Evolutionary conservation across 2,113 vertebrate genomes (phyloP), one percentile per base, ranked within the genome.

Genomic region (Microcebus jonahi): DNA sequence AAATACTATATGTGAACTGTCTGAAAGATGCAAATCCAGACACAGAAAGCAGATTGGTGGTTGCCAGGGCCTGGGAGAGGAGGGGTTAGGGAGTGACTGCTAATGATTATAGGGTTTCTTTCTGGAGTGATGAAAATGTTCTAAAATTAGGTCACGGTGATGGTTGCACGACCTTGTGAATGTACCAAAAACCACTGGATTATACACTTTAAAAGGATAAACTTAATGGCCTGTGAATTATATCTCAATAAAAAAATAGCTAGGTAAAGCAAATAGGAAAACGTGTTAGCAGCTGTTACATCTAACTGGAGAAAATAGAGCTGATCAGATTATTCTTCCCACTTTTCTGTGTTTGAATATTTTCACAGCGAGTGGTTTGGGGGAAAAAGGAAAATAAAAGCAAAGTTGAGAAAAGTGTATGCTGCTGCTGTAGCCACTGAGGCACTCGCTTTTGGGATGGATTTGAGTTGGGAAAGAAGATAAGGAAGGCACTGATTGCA

Each of bases 351-450:
- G 45, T 82, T 71, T 42, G 36, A 57, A 2, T 83, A 3, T 84
- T 88, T 85, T 79, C 9, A 13, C 3, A 50, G 7, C 29, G 29
- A 88, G 65, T 50, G 34, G 15, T 15, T n/a, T 1, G 6, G 73
- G 39, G 13, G 6, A 6, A 31, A 23, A 36, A 55, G 8, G 34
- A 42, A 39, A 93, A 17, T 10, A n/a, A 75, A 3, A 27, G 18
- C n/a, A 70, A 86, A 48, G 6, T 31, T n/a, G 50, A 23, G 39
- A 83, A 65, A 75, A 61, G 5, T 17, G 1, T 88, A 36, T 53
- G 53, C 45, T 73, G 59, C 9, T 27, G 4, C 57, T 84, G 1
- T 29, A 48, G 17, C 82, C 11, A 59, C 1, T 0, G 0, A 82
- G 68, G 85, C 1, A 1, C 53, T 55, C 8, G 6, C 21, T 80